phyloP scores from a whole-genome alignment of 2,797 vertebrate genomes.

The Sebastes hubbsi region DNA sequence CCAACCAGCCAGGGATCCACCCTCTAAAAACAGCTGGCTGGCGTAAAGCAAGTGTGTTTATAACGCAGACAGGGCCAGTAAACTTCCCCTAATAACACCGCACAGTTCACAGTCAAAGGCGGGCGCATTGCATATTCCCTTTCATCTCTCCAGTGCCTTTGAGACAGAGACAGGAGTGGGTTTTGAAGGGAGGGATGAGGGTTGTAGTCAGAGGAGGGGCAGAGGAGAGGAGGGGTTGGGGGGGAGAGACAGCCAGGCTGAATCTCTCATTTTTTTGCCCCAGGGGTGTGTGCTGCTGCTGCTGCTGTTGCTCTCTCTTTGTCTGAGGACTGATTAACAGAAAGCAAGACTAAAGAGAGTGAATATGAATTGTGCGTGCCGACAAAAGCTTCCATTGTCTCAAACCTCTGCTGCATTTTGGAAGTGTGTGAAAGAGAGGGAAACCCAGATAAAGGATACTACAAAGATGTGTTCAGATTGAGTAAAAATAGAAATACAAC shows the following conservation, averaged over 20 bases:
- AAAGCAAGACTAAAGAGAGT: constrained; percentile 60
- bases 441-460: constrained; percentile 1
- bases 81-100: constrained; percentile 69
- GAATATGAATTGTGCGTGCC: constrained; percentile 52
- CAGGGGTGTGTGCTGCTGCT: constrained; percentile 69
- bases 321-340: constrained; percentile 78
- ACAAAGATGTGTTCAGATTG: not conserved
- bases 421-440: constrained; percentile 5
- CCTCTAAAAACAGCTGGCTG: constrained; percentile 52
- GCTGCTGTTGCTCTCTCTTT: constrained; percentile 64
- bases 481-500: not conserved
- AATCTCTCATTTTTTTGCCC: constrained; percentile 69
- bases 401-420: constrained; percentile 21
- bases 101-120: constrained; percentile 72
- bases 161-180: constrained; percentile 76
- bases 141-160: constrained; percentile 78
- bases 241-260: constrained; percentile 63
- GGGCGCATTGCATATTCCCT: constrained; percentile 76
- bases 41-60: constrained; percentile 44
- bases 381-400: constrained; percentile 63
- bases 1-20: constrained; percentile 8
- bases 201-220: constrained; percentile 61
- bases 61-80: constrained; percentile 65
- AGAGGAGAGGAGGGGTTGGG: constrained; percentile 31
- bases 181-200: constrained; percentile 71